Evolutionary conservation across 2,797 vertebrate species (phyloP).

Genomic region (Pseudochromis fuscus): DNA sequence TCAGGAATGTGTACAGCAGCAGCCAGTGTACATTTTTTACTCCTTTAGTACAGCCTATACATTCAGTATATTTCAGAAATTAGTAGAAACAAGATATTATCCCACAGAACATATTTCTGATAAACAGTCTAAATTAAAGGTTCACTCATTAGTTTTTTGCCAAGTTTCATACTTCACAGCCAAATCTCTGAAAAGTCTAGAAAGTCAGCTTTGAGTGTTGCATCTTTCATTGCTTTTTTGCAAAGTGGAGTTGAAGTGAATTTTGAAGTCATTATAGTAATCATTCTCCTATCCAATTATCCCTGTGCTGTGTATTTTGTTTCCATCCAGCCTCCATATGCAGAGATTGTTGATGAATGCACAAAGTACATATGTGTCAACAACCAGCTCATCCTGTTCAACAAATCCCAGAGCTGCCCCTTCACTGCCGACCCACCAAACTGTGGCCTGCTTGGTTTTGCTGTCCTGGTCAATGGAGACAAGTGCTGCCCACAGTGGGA

Average conservation of each 20-base stretch:
- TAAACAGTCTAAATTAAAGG: too few relatives aligned
- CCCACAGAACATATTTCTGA: not conserved
- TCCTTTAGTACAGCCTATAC: not conserved
- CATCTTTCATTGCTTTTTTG: not conserved
- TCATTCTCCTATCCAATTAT: not conserved
- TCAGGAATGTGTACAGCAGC: not conserved
- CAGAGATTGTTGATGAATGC: constrained; percentile 90
- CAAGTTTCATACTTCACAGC: too few relatives aligned
- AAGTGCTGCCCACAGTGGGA: constrained; percentile 97
- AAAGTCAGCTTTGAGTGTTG: not conserved
- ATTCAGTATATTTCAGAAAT: not conserved
- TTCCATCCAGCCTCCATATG: constrained; percentile 82
- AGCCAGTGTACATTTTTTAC: not conserved
- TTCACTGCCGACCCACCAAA: constrained; percentile 86
- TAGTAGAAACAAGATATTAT: not conserved
- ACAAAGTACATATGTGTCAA: constrained; percentile 94
- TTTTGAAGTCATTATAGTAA: not conserved
- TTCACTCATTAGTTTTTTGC: too few relatives aligned
- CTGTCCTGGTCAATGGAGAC: constrained; percentile 91
- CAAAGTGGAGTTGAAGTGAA: not conserved
- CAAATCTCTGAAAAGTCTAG: too few relatives aligned
- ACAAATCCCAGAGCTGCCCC: constrained; percentile 94
- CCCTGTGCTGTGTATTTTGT: not conserved
- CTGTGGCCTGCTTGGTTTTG: constrained; percentile 94
- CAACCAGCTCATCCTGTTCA: constrained; percentile 92